Evolutionary conservation across 92 coral and sea anemone genomes (phyloP).

Genomic region (Umimayanthus chanpuru): DNA sequence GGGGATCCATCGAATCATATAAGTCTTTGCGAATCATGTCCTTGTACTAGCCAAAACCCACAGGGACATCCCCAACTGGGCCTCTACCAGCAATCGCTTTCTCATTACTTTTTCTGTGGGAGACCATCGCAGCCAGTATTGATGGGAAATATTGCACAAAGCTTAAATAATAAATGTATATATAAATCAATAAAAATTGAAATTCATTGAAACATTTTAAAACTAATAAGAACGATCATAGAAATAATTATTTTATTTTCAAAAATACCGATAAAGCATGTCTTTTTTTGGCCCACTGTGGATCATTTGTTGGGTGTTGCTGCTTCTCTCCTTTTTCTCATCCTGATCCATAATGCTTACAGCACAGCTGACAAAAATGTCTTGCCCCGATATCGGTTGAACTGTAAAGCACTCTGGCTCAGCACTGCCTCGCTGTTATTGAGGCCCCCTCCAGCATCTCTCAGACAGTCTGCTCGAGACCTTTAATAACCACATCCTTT

Average conservation of each 20-base stretch:
- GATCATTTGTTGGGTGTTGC: too few relatives aligned
- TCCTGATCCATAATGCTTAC: conserved; percentile 51
- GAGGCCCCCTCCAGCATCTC: too few relatives aligned
- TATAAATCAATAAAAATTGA: too few relatives aligned
- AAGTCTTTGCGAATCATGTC: too few relatives aligned
- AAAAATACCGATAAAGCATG: conserved; percentile 19
- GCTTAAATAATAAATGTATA: neutral
- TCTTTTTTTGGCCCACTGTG: conserved; percentile 48
- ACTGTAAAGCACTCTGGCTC: conserved; percentile 31
- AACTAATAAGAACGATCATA: too few relatives aligned
- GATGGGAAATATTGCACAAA: conserved; percentile 32
- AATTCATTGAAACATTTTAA: too few relatives aligned
- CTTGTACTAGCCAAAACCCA: conserved; percentile 10
- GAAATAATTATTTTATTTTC: too few relatives aligned
- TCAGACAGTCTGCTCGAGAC: too few relatives aligned
- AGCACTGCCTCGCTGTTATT: conserved; percentile 42
- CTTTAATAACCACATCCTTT: too few relatives aligned
- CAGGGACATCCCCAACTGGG: neutral
- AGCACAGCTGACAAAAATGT: conserved; percentile 52
- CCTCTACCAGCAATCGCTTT: neutral
- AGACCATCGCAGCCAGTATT: neutral
- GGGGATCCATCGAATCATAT: too few relatives aligned
- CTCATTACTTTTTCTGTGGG: neutral
- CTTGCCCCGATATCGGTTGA: conserved; percentile 51
- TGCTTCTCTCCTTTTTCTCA: neutral